These are phyloP conservation scores for Atherix ibis DNA, from an alignment of 2,888 invertebrate genomes.

Conservation along the genomic window DNA sequence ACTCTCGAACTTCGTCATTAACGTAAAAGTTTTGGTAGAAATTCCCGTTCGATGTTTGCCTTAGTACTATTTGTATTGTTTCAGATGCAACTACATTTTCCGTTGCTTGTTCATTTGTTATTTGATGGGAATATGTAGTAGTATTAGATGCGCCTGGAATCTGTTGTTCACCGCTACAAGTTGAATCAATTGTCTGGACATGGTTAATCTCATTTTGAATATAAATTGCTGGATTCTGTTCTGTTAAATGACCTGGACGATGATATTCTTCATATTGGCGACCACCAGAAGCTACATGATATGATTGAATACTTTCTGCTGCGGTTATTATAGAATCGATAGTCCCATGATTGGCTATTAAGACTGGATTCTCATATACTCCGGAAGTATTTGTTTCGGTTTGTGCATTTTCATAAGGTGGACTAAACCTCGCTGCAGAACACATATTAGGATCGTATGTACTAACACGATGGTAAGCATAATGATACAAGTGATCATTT, in stretches of 20 bases:
- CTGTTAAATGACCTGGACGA: background rate
- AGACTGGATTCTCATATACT: slow-evolving; percentile 2
- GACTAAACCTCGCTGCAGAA: slow-evolving; percentile 13
- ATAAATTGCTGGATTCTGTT: too few species aligned
- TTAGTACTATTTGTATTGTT: slow-evolving; percentile 5
- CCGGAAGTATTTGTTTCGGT: background rate
- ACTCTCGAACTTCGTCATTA: slow-evolving; percentile 8
- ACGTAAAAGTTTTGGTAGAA: slow-evolving; percentile 14
- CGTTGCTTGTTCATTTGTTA: background rate
- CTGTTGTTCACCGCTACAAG: too few species aligned
- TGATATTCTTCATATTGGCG: background rate
- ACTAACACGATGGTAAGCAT: slow-evolving; percentile 5
- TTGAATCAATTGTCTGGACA: background rate
- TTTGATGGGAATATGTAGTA: background rate
- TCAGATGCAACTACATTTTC: background rate
- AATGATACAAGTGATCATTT: too few species aligned
- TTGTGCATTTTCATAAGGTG: slow-evolving; percentile 2
- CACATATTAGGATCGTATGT: slow-evolving; percentile 15
- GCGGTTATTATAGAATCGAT: background rate
- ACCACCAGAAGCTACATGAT: background rate
- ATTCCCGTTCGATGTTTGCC: slow-evolving; percentile 14
- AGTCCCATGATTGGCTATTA: background rate
- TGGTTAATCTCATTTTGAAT: too few species aligned
- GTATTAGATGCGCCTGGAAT: background rate
- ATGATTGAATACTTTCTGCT: background rate